Conservation (phyloP, 2,888 invertebrate species). For the Drosophila trichaetosa region DNA sequence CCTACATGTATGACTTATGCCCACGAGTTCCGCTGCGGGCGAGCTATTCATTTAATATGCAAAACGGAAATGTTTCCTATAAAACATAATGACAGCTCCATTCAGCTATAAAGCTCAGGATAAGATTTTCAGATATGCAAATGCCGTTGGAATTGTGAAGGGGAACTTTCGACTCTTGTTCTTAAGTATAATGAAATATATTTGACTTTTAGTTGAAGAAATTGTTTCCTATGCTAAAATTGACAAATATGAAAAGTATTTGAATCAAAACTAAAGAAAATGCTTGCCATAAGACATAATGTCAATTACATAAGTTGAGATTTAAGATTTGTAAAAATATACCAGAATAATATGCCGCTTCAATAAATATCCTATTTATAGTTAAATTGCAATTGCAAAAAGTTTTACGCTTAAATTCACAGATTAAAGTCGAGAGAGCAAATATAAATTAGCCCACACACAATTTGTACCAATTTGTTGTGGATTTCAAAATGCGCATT, state of each 20-base stretch:
- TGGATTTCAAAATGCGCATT: constrained; percentile 52
- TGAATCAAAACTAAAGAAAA: not conserved
- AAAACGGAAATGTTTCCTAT: constrained; percentile 60
- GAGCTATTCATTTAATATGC: constrained; percentile 56
- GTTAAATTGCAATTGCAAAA: not conserved
- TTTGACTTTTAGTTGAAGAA: not conserved
- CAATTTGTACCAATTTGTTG: constrained; percentile 11
- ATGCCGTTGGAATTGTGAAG: not conserved
- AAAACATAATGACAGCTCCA: constrained; percentile 6
- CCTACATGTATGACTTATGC: not conserved
- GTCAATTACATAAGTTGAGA: not conserved
- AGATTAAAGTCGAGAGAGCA: not conserved
- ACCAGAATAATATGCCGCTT: not conserved
- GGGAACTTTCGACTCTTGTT: not conserved
- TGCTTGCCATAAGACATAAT: not conserved
- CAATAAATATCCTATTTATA: not conserved
- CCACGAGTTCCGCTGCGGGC: constrained; percentile 20
- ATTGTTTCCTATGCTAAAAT: not conserved
- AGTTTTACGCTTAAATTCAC: not conserved
- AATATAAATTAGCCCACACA: constrained; percentile 6
- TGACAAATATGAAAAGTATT: not conserved
- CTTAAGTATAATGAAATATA: not conserved
- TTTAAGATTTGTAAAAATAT: not conserved
- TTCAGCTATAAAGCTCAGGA: not conserved
- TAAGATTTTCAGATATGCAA: not conserved